Evolutionary conservation across 2,113 vertebrate genomes (phyloP).

Genomic region (Himantopus leucocephalus): DNA sequence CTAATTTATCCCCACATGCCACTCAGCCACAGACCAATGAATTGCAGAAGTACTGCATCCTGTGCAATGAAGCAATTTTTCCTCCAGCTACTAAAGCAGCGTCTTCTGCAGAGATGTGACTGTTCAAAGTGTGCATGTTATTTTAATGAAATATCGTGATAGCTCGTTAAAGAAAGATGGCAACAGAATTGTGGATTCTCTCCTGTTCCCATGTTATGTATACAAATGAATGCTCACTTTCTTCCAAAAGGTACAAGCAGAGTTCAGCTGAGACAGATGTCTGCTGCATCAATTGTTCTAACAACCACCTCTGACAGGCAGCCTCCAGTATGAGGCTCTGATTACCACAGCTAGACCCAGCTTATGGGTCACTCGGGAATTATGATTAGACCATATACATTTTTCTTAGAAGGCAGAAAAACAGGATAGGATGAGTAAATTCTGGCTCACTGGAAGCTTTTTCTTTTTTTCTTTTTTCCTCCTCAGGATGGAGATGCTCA

Average conservation of each 20-base stretch:
- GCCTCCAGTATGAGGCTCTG: neutral
- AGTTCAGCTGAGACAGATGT: slow-evolving; percentile 48
- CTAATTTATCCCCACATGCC: neutral
- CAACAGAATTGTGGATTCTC: neutral
- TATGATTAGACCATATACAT: slow-evolving; percentile 4
- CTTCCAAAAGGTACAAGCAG: slow-evolving; percentile 11
- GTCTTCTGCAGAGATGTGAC: neutral
- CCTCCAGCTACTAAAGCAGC: neutral
- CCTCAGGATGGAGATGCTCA: neutral
- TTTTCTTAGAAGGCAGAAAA: slow-evolving; percentile 53
- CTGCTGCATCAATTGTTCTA: slow-evolving; percentile 45
- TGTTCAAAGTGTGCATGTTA: neutral
- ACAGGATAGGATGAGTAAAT: slow-evolving; percentile 5
- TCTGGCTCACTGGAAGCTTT: neutral
- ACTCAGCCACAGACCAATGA: neutral
- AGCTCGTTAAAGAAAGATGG: neutral
- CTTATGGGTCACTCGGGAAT: slow-evolving; percentile 21
- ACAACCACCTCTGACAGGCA: slow-evolving; percentile 32
- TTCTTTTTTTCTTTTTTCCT: neutral
- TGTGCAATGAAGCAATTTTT: neutral
- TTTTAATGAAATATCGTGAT: neutral
- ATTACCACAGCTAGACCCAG: slow-evolving; percentile 30
- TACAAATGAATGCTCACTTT: slow-evolving; percentile 12
- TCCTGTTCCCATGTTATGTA: neutral
- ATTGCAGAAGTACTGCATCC: neutral